Base-by-base conservation (phyloP, 1,140 invertebrate species). In the Hyles euphorbiae region DNA sequence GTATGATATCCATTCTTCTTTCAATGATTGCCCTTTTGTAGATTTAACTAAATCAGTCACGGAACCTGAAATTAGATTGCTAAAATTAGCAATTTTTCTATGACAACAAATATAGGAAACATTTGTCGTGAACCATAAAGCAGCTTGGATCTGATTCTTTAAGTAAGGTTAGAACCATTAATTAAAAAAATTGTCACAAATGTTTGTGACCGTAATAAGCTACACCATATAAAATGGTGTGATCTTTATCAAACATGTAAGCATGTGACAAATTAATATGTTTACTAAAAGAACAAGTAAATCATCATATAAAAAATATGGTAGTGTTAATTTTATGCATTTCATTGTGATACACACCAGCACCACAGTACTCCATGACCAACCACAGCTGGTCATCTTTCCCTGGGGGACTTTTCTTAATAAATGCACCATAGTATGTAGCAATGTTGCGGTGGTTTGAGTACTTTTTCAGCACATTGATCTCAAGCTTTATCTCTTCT, bases 1-100 rank as follows among this genome's bases (percentile, higher is more conserved):
- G 86, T 99, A 99, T 47, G 99, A 98, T 81, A 99, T 99, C 98
- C 99, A 99, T 91, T 99, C 99, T 90, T 99, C 99, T 89, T 99
- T 99, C 51, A 99, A 90, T 67, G 95, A 97, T 81, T 98, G 97
- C 32, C 98, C 98, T 90, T 99, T 99, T 43, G 98, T 99, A 59
- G 97, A 98, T 92, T 99, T 99, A 46, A 99, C 98, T 78, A 99
- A 92, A 91, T 99, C 99, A 58, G 99, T 99, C 10, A 99, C 97
- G 57, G 98, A 99, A 57, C 97, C 90, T 91, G 56, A 81, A 85
- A 50, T 43, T 48, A 57, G 1, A 22, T 22, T 22, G 22, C 22
- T 22, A 22, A 2, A 22, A 22, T 22, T 22, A 22, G 22, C 22
- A 22, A 22, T 1, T 22, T 22, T 22, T 22, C 22, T 22, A 22